These are phyloP conservation scores for Drosophila ananassae DNA, from an alignment of 1,140 invertebrate genomes.

Conservation along the genomic window DNA sequence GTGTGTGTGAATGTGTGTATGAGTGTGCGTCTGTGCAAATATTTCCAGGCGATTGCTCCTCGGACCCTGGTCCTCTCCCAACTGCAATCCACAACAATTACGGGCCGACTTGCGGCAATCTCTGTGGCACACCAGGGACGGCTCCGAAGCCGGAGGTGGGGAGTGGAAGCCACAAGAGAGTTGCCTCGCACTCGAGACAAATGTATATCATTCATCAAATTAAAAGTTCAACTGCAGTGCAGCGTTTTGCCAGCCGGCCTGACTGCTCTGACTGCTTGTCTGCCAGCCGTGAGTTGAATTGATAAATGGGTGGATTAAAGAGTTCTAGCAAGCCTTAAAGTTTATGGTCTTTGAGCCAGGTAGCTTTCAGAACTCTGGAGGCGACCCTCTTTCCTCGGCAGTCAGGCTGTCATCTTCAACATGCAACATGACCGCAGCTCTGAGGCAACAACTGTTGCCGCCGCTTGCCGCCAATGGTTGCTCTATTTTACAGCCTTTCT, in stretches of 20 bases:
- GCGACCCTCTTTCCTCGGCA: constrained; percentile 45
- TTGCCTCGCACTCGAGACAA: constrained; percentile 71
- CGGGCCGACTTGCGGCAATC: constrained; percentile 55
- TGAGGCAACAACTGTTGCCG: constrained; percentile 52
- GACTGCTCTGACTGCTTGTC: constrained; percentile 29
- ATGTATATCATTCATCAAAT: constrained; percentile 83
- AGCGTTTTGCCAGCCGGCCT: constrained; percentile 59
- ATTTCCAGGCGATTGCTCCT: constrained; percentile 53
- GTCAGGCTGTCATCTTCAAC: constrained; percentile 46
- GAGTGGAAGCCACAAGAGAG: constrained; percentile 13
- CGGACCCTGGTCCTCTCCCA: constrained; percentile 46
- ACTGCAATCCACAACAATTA: constrained; percentile 73
- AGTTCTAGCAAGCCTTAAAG: constrained; percentile 5
- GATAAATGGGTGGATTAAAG: constrained; percentile 40
- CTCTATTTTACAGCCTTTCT: constrained; percentile 73
- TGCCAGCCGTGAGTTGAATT: constrained; percentile 63
- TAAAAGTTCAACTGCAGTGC: constrained; percentile 78
- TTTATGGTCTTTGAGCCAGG: not conserved
- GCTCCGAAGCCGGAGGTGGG: not conserved
- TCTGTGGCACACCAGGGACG: constrained; percentile 31
- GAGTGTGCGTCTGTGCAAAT: constrained; percentile 57
- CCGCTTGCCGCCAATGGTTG: constrained; percentile 37
- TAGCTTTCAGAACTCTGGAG: not conserved
- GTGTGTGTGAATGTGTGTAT: not conserved
- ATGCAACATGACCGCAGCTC: constrained; percentile 62